Percentiles rank a stretch among this genome's conserved stretches.
Conservation (phyloP, 2,888 invertebrate genomes). For the Drosophila falleni region DNA sequence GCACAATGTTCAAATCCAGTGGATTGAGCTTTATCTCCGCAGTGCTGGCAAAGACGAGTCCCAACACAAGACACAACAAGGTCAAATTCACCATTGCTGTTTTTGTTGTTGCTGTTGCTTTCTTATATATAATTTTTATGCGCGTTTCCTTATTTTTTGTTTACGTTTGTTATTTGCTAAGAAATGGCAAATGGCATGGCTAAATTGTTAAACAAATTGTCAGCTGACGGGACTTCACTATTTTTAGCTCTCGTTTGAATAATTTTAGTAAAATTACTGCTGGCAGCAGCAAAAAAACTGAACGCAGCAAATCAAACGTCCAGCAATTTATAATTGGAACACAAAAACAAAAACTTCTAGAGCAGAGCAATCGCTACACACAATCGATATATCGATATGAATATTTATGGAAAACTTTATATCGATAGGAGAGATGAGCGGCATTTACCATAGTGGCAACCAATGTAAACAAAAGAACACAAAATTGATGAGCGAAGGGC, state of each 20-base stretch:
- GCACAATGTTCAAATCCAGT: constrained; percentile 65
- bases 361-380: no score
- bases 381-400: no score
- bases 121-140: constrained; percentile 1
- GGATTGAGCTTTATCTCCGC: neutral
- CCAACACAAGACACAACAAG: constrained; percentile 42
- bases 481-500: no score
- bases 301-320: constrained; percentile 31
- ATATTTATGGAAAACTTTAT: no score
- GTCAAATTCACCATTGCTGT: constrained; percentile 45
- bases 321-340: constrained; percentile 60
- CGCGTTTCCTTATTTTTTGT: constrained; percentile 5
- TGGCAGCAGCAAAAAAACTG: constrained; percentile 27
- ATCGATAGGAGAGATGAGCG: no score
- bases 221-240: neutral
- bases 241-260: neutral
- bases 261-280: constrained; percentile 7
- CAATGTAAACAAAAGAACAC: no score
- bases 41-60: constrained; percentile 25
- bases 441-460: no score
- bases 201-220: neutral
- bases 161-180: constrained; percentile 16
- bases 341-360: constrained; percentile 32
- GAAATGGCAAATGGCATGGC: constrained; percentile 35
- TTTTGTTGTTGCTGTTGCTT: neutral